Percentiles rank a stretch among this genome's conserved stretches.
Conservation (phyloP, 2,113 vertebrate genomes). For the Rhinoptilus africanus region DNA sequence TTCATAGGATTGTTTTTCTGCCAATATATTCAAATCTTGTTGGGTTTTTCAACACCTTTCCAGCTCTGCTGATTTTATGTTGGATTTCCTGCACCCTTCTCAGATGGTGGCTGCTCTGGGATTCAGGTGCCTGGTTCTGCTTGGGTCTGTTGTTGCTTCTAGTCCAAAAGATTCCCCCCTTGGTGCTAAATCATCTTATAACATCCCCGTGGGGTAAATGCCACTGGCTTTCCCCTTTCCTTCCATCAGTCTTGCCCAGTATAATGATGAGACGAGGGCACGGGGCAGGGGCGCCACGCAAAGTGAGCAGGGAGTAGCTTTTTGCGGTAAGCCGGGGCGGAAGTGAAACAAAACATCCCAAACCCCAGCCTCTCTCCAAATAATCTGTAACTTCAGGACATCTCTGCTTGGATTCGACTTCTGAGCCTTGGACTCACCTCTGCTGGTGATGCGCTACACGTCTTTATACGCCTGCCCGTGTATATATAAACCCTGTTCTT, state of each 20-base stretch:
- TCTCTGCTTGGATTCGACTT: fast-evolving
- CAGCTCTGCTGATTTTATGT: not conserved
- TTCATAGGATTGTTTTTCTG: not conserved
- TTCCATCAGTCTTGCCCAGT: not conserved
- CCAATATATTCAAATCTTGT: not conserved
- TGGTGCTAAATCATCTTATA: not conserved
- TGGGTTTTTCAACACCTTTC: not conserved
- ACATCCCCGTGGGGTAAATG: not conserved
- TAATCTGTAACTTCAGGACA: not conserved
- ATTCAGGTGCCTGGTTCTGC: not conserved
- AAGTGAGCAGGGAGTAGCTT: not conserved
- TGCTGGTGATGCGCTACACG: not conserved
- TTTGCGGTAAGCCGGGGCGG: not conserved
- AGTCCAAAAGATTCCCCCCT: not conserved
- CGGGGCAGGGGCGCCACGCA: fast-evolving
- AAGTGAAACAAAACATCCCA: not conserved
- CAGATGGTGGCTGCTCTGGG: not conserved
- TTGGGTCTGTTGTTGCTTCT: not conserved
- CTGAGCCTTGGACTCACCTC: not conserved
- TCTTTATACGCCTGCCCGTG: not conserved
- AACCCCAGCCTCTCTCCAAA: not conserved
- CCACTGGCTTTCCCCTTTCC: not conserved
- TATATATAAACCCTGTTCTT: not conserved
- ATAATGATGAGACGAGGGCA: fast-evolving
- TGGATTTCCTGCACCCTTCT: not conserved